Base-by-base conservation (phyloP, 2,113 vertebrate genomes). In the Pelobates fuscus region DNA sequence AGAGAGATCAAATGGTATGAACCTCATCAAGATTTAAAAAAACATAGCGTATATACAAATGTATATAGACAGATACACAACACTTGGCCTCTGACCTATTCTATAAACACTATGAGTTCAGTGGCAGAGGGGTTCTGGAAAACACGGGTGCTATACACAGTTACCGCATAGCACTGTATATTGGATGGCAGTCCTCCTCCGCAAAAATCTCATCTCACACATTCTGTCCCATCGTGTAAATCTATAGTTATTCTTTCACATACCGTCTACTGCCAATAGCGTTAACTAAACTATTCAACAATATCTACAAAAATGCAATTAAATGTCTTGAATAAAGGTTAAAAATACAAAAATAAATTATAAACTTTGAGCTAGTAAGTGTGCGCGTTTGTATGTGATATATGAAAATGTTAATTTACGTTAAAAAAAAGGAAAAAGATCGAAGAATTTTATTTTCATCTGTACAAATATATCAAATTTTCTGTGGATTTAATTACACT, bases 61-160 rank as follows among this genome's bases (percentile, higher is more conserved):
- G 18, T 46, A 46, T 37, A 71, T 61, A 60, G 41, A 71, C 58
- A 61, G 60, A 71, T 61, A 71, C 59, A 71, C 37, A 61, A 60
- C 69, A 71, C 69, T 71, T 71, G 69, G 69, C 69, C 69, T 71
- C 58, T 61, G 69, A 71, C 69, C 69, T 30, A n/a, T 12, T 29
- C 18, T 61, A 7, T 71, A 71, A 71, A 71, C 69, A 61, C 2
- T 20, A 8, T 21, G 55, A 20, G 37, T 61, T 37, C 43, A 71
- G 69, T 61, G 20, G 30, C 57, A 41, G n/a, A 71, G 55, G 60
- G 11, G 26, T 18, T 29, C 69, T 59, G 67, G 30, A 29, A 70
- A 70, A 70, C 41, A 37, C 29, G 30, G 58, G n/a, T 15, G 29
- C 11, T 57, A 71, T 71, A 23, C 43, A 26, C 57, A 71, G 69